Base-by-base conservation (phyloP, 1,140 invertebrate genomes). In the Brachionus sp. region DNA sequence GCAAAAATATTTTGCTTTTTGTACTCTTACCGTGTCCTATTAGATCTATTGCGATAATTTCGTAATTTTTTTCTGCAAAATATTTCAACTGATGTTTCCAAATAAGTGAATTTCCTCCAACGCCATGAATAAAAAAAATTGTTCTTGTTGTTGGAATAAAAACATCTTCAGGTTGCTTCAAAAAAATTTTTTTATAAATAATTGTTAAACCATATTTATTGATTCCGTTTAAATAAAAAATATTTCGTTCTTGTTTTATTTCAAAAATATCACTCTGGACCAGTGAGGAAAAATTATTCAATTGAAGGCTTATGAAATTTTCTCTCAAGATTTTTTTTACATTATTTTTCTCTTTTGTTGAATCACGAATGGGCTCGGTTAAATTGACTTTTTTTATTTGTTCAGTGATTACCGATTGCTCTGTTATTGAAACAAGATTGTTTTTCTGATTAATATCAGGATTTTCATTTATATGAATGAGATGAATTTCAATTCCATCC, bases 1-100 rank as follows among this genome's bases (percentile, higher is more conserved):
- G 90, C 42, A 87, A 89, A 5, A 88, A 84, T 42, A 90, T 88
- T 84, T 90, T 86, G 9, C 93, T 92, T 19, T 92, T 90, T 62
- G 91, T 91, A 84, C 92, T 93, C 84, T 92, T 90, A 1, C 93
- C 93, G 87, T 94, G 93, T 1, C 93, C 93, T 23, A 94, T 87
- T 86, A 93, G 88, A 86, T 94, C 93, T 4, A 92, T 91, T 0
- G 92, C 92, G 50, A 93, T 88, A 68, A 93, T 91, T 85, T 93
- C 92, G 88, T 91, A 92, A 0, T 92, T 92, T 77, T 90, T 87
- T 42, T 86, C 87, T 1, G 90, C 87, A 86, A 94, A 92, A 87
- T 91, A 92, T 37, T 90, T 86, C 1, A 93, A 88, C 85, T 93
- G 91, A 68, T 90, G 85, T 78, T 90, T 90, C 90, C 93, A 94